phyloP scores from a whole-genome alignment of 2,113 vertebrate species.

The Bujurquina vittata region DNA sequence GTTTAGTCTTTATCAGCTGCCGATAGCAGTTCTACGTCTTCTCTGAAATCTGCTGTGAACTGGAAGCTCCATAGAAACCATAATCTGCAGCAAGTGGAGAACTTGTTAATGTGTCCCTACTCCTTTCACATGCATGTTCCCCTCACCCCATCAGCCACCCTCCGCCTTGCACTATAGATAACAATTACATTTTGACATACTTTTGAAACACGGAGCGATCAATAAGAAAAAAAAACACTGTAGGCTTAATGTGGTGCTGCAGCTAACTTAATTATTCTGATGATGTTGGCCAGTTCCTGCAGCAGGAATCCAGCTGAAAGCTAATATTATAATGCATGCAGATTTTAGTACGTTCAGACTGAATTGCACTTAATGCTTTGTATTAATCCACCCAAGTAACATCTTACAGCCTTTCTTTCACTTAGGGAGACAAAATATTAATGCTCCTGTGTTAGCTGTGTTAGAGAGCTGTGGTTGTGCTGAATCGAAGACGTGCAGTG shows the following conservation, averaged over 20 bases:
- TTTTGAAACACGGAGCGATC: neutral
- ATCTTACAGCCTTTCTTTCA: neutral
- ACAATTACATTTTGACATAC: neutral
- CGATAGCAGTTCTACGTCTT: too few relatives aligned
- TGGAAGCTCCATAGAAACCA: neutral
- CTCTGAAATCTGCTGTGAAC: too few relatives aligned
- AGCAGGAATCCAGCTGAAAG: neutral
- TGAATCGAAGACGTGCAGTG: neutral
- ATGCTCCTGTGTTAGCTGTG: neutral
- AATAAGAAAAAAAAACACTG: neutral
- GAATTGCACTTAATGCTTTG: neutral
- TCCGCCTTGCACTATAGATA: neutral
- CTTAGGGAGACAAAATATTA: neutral
- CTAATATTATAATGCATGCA: neutral
- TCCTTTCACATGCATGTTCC: neutral
- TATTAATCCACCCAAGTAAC: neutral
- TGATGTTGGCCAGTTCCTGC: neutral
- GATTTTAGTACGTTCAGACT: neutral
- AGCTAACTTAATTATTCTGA: neutral
- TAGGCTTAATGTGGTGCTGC: neutral
- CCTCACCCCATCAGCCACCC: neutral
- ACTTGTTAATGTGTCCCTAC: neutral
- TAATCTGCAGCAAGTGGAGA: neutral
- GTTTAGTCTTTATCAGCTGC: neutral
- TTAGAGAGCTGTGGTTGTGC: neutral